Conservation (phyloP, 2,888 invertebrate genomes). For the Lacanobia wlatinum region DNA sequence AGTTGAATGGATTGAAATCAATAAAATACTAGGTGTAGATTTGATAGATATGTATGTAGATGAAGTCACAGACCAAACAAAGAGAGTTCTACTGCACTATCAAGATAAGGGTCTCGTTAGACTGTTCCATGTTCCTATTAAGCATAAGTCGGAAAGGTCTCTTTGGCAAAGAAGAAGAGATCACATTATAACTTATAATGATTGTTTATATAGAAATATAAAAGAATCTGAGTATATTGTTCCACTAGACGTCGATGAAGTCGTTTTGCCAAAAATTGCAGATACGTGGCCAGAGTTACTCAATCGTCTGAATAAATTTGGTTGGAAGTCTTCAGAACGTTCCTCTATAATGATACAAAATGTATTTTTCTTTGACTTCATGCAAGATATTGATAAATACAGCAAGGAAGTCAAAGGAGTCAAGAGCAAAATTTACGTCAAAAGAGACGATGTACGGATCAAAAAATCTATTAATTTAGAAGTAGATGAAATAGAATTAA, state of each 20-base stretch:
- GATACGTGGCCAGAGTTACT: constrained; percentile 91
- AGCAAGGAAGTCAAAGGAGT: constrained; percentile 64
- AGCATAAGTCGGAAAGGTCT: constrained; percentile 80
- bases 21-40: constrained; percentile 92
- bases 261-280: constrained; percentile 92
- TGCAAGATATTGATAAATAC: constrained; percentile 80
- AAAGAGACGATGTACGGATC: constrained; percentile 86
- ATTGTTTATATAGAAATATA: constrained; percentile 94
- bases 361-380: constrained; percentile 92
- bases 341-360: constrained; percentile 92
- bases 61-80: constrained; percentile 89
- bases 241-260: constrained; percentile 94
- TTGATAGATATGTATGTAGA: constrained; percentile 93
- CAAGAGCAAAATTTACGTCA: constrained; percentile 79
- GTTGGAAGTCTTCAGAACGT: constrained; percentile 86
- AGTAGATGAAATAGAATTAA: constrained; percentile 79
- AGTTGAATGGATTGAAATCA: constrained; percentile 93
- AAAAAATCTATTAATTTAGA: constrained; percentile 70
- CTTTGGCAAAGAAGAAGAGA: constrained; percentile 93
- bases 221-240: constrained; percentile 92
- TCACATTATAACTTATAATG: constrained; percentile 94
- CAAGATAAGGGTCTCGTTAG: constrained; percentile 85
- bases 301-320: constrained; percentile 80
- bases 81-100: constrained; percentile 91
- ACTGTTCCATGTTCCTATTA: constrained; percentile 89